Percentiles rank a stretch among this genome's conserved stretches.
Conservation (phyloP, 64 coral and sea anemone genomes). For the Anthopleura sola region DNA sequence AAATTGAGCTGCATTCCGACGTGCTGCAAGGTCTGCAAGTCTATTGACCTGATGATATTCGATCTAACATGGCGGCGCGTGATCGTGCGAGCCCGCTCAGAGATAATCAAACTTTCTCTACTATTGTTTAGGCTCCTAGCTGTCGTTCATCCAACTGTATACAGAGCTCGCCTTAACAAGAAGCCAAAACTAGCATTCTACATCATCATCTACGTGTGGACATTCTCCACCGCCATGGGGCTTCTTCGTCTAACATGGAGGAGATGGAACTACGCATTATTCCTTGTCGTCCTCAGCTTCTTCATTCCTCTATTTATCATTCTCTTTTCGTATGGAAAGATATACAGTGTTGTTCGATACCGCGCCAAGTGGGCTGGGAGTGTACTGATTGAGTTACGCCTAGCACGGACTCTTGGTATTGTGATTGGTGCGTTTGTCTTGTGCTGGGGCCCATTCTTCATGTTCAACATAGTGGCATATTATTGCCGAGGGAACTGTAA, state of each 20-base stretch:
- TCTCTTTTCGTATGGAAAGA: conserved; percentile 57
- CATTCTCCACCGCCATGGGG: conserved; percentile 33
- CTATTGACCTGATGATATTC: too few species aligned
- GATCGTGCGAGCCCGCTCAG: too few species aligned
- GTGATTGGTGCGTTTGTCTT: conserved; percentile 87
- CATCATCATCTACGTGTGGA: conserved; percentile 63
- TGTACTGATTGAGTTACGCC: conserved; percentile 78
- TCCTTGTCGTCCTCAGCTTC: conserved; percentile 62
- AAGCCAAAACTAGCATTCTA: conserved; percentile 54
- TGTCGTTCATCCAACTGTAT: conserved; percentile 78
- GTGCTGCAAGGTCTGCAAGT: too few species aligned
- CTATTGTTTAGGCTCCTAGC: conserved; percentile 54
- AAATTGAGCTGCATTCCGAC: too few species aligned
- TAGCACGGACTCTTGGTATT: conserved; percentile 82
- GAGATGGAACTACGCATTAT: conserved; percentile 47
- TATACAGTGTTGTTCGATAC: conserved; percentile 70
- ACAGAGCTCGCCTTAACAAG: conserved; percentile 52
- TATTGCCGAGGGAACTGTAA: conserved; percentile 38
- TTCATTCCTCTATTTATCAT: conserved; percentile 67
- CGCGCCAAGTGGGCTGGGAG: conserved; percentile 80
- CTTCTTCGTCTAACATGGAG: conserved; percentile 10
- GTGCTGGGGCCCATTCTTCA: conserved; percentile 86
- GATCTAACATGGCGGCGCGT: too few species aligned
- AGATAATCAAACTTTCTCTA: background rate
- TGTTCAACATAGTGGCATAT: conserved; percentile 46